These are phyloP conservation scores for Miltochrista miniata DNA, from an alignment of 2,888 invertebrate species.

Conservation along the genomic window DNA sequence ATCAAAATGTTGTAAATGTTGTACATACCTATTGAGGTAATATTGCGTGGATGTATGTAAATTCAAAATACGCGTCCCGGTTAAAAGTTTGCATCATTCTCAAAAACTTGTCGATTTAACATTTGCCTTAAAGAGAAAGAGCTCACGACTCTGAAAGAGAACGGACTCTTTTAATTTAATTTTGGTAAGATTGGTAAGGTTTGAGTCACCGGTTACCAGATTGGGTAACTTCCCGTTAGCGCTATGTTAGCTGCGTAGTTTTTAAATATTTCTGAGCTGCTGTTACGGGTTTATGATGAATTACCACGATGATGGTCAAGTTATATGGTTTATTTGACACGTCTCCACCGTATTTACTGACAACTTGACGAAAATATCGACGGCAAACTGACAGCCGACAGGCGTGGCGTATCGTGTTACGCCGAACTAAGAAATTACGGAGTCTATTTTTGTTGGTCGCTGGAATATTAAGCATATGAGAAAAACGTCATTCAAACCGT, in stretches of 20 bases:
- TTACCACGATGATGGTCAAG: slow-evolving; percentile 23
- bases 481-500: slow-evolving; percentile 26
- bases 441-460: slow-evolving; percentile 56
- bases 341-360: slow-evolving; percentile 46
- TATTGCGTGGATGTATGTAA: slow-evolving; percentile 44
- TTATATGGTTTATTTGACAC: slow-evolving; percentile 67
- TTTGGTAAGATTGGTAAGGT: slow-evolving; percentile 52
- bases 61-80: slow-evolving; percentile 40
- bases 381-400: slow-evolving; percentile 63
- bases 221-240: slow-evolving; percentile 45
- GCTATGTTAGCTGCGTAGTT: slow-evolving; percentile 22
- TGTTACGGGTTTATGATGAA: slow-evolving; percentile 36
- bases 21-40: slow-evolving; percentile 32
- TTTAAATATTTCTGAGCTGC: slow-evolving; percentile 27
- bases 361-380: slow-evolving; percentile 75
- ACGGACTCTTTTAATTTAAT: slow-evolving; percentile 53
- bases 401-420: slow-evolving; percentile 69
- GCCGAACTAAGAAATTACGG: slow-evolving; percentile 59
- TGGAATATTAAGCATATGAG: slow-evolving; percentile 45
- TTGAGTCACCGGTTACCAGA: slow-evolving; percentile 48
- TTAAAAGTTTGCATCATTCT: slow-evolving; percentile 59
- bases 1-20: too few species aligned
- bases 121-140: slow-evolving; percentile 67
- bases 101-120: slow-evolving; percentile 71
- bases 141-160: slow-evolving; percentile 47